A percentile compares a stretch with the other conserved stretches of the same genome.
These are phyloP conservation scores for Netelia virgata DNA, from an alignment of 2,888 invertebrate genomes.

Conservation along the genomic window DNA sequence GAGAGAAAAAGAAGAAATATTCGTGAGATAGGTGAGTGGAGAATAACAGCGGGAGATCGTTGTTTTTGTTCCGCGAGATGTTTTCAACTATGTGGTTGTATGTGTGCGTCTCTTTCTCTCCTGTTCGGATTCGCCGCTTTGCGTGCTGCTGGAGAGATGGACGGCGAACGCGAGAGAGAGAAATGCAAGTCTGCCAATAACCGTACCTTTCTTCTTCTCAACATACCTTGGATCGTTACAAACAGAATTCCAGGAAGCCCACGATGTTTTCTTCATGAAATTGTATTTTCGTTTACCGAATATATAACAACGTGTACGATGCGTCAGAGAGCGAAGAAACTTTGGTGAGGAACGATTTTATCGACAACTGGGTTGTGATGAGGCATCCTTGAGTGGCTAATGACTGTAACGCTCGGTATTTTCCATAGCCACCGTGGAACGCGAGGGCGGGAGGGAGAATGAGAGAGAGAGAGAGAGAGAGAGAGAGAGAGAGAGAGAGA, in stretches of 20 bases:
- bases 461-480: constrained; percentile 35
- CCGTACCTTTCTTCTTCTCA: neutral
- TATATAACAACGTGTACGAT: neutral
- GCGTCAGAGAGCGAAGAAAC: neutral
- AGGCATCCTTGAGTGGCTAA: constrained; percentile 29
- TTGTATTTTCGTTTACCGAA: neutral
- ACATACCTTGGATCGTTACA: neutral
- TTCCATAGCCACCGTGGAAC: constrained; percentile 32
- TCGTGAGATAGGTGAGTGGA: constrained; percentile 13
- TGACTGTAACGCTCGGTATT: constrained; percentile 2
- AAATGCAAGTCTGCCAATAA: constrained; percentile 29
- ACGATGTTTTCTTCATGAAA: too few species aligned
- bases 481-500: constrained; percentile 60
- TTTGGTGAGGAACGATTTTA: constrained; percentile 5
- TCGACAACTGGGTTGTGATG: constrained; percentile 12
- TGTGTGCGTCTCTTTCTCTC: neutral
- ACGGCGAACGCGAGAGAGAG: neutral
- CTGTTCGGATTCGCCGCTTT: constrained; percentile 24
- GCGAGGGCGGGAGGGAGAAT: constrained; percentile 32
- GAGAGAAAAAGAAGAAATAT: constrained; percentile 43
- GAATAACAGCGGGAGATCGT: constrained; percentile 37
- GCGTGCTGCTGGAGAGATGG: constrained; percentile 1
- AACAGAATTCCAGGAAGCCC: too few species aligned
- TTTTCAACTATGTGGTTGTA: neutral
- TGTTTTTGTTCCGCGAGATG: constrained; percentile 17